Evolutionary conservation across 1,140 invertebrate species (phyloP), one percentile per base, ranked within the genome.

Genomic region (Heliothis virescens): DNA sequence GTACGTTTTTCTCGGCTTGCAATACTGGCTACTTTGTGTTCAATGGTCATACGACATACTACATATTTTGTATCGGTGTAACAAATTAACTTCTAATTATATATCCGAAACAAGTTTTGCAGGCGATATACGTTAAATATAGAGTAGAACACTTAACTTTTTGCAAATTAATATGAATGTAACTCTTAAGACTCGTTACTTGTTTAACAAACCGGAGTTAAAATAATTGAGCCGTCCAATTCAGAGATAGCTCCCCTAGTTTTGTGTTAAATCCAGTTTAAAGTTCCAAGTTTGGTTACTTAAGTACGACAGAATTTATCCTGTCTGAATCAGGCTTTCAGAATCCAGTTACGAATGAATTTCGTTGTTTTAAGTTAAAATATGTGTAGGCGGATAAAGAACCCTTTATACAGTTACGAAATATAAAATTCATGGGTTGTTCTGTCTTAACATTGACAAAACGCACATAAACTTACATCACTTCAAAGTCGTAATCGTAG

Each of bases 1-100:
- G 77, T 79, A 77, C 79, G 80, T 83, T 85, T 85, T 86, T 85
- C 83, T 85, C 52, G 71, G 26, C 63, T 83, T 69, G 55, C 79
- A 59, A 77, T 83, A 79, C 76, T 82, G 76, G 50, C 16, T 74
- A 82, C 67, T 74, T 79, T 78, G 60, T 77, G 62, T n/a, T 79
- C 53, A 75, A 41, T 41, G 34, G 34, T 41, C 21, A 75, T 34
- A 53, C 74, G 47, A 67, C 47, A 41, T 34, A 53, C 74, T 53
- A 67, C 47, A 41, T 73, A 26, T 50, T 77, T 75, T 78, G 34
- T 57, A 59, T 60, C 59, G 41, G 9, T 21, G 67, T 57, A 73
- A 82, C 53, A 29, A 69, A 71, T 55, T 59, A 67, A 75, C 59
- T 26, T 71, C 73, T 71, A 72, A 29, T 15, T 62, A 62, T 34